phyloP scores from a whole-genome alignment of 2,888 invertebrate genomes.

The Neria commutata region DNA sequence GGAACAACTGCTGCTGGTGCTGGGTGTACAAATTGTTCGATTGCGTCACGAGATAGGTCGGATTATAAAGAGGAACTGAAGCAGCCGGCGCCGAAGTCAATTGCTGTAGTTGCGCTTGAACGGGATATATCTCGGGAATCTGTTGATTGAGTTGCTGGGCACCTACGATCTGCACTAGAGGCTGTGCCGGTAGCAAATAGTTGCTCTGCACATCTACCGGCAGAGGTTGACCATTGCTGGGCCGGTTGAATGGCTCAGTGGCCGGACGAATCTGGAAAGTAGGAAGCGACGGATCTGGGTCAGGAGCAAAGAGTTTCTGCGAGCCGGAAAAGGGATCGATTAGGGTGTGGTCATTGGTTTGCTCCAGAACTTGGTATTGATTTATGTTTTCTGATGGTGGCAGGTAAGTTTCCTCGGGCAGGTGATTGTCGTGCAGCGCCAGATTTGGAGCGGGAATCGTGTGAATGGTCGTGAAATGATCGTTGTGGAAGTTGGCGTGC shows the following conservation, averaged over 20 bases:
- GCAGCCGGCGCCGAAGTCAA: constrained; percentile 50
- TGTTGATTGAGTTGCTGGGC: constrained; percentile 62
- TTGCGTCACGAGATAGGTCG: constrained; percentile 59
- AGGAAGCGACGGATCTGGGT: constrained; percentile 63
- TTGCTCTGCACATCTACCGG: constrained; percentile 57
- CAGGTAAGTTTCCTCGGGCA: constrained; percentile 46
- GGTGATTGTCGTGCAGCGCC: constrained; percentile 52
- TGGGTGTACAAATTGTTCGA: constrained; percentile 61
- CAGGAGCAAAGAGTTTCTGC: constrained; percentile 63
- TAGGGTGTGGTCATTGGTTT: constrained; percentile 61
- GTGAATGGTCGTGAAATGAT: constrained; percentile 87
- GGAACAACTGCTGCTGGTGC: constrained; percentile 63
- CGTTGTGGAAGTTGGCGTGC: constrained; percentile 71
- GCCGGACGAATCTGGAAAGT: constrained; percentile 59
- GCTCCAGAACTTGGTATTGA: constrained; percentile 66
- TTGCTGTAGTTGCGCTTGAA: constrained; percentile 61
- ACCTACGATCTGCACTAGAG: constrained; percentile 55
- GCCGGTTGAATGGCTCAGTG: constrained; percentile 59
- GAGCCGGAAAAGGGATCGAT: constrained; percentile 59
- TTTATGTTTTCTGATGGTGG: constrained; percentile 27
- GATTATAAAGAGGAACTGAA: constrained; percentile 58
- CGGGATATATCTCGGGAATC: constrained; percentile 63
- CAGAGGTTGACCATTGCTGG: constrained; percentile 61
- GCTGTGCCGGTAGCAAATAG: constrained; percentile 49
- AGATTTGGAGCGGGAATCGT: constrained; percentile 86